Evolutionary conservation across 1,140 invertebrate genomes (phyloP).

Genomic region (Ericerus pela): DNA sequence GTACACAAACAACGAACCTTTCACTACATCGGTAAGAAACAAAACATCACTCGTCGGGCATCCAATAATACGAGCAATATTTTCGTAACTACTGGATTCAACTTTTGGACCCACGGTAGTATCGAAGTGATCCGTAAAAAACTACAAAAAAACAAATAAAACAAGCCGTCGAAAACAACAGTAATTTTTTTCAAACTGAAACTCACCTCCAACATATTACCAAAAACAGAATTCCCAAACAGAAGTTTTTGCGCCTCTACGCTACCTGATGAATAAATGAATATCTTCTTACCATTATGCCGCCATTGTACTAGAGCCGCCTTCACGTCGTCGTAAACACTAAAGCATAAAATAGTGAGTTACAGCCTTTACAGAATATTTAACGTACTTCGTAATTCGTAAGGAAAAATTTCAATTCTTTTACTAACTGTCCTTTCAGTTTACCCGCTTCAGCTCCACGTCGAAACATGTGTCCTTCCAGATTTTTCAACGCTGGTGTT

Average conservation of each 20-base stretch:
- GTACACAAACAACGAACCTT: conserved; percentile 56
- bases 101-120: conserved; percentile 67
- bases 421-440: conserved; percentile 76
- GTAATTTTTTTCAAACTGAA: not conserved
- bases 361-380: not conserved
- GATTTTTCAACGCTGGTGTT: conserved; percentile 58
- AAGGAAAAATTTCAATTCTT: not conserved
- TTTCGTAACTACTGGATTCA: conserved; percentile 52
- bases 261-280: conserved; percentile 84
- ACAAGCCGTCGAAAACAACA: not conserved
- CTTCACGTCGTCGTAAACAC: conserved; percentile 73
- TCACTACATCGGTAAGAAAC: conserved; percentile 70
- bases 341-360: conserved; percentile 32
- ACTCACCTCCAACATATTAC: conserved; percentile 52
- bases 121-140: conserved; percentile 72
- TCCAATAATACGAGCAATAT: conserved; percentile 53
- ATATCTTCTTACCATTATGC: conserved; percentile 48
- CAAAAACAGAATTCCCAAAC: conserved; percentile 57
- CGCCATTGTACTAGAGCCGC: conserved; percentile 54
- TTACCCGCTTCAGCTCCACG: conserved; percentile 60
- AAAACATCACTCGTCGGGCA: conserved; percentile 47
- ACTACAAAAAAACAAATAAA: conserved; percentile 31
- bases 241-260: conserved; percentile 79
- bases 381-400: not conserved
- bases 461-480: conserved; percentile 80